Conservation (phyloP, 2,888 invertebrate genomes). For the Pseudoips prasinana region DNA sequence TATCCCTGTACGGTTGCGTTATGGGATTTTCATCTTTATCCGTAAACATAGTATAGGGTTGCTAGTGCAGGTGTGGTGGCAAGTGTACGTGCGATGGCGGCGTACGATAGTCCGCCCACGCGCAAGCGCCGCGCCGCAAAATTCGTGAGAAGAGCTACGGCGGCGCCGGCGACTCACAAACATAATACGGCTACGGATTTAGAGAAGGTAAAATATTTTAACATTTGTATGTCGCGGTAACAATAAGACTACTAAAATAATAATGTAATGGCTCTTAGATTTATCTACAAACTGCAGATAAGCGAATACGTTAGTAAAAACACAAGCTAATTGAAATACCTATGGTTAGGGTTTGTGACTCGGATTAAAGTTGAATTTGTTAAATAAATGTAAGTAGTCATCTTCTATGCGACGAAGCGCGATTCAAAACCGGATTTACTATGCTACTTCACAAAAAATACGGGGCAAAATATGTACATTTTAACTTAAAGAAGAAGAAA, state of each 20-base stretch:
- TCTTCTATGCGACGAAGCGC: no score
- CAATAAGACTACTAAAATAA: constrained; percentile 22
- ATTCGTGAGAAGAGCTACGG: constrained; percentile 76
- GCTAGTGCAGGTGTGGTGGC: constrained; percentile 42
- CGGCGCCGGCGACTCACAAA: constrained; percentile 57
- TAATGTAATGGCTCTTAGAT: constrained; percentile 2
- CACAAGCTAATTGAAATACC: no score
- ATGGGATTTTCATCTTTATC: constrained; percentile 43
- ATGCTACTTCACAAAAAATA: no score
- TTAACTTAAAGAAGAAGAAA: no score
- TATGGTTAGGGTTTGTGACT: background rate
- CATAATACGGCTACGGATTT: constrained; percentile 41
- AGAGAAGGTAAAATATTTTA: constrained; percentile 28
- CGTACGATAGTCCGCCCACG: constrained; percentile 76
- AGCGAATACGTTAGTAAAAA: background rate
- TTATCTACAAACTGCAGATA: no score
- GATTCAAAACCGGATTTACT: no score
- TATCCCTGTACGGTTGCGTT: constrained; percentile 29
- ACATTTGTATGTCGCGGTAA: constrained; percentile 26
- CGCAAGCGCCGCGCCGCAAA: constrained; percentile 72
- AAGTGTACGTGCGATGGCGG: constrained; percentile 67
- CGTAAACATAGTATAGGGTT: constrained; percentile 34
- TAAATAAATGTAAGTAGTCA: no score
- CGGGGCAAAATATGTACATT: no score
- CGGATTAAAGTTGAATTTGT: no score